A percentile compares a stretch with the other conserved stretches of the same genome.
phyloP scores from a whole-genome alignment of 2,888 invertebrate species.

The Agrotis ipsilon region DNA sequence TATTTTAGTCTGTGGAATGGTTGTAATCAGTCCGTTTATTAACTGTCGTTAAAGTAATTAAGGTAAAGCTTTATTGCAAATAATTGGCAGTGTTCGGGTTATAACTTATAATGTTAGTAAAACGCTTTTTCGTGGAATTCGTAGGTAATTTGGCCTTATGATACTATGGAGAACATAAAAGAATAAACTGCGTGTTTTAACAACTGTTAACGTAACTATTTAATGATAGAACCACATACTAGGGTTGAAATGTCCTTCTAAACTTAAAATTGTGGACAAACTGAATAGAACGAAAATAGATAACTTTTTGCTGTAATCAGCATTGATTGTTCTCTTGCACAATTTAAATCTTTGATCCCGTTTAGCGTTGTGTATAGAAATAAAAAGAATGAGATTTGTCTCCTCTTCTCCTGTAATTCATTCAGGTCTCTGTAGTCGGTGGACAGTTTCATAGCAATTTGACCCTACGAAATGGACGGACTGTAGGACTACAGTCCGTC shows the following conservation, averaged over 20 bases:
- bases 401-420: background rate
- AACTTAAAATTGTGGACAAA: too few relatives aligned
- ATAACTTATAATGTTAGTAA: background rate
- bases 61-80: slow-evolving; percentile 8
- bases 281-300: too few relatives aligned
- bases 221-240: too few relatives aligned
- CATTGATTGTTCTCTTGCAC: too few relatives aligned
- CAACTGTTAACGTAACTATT: slow-evolving; percentile 1
- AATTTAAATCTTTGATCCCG: too few relatives aligned
- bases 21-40: background rate
- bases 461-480: too few relatives aligned
- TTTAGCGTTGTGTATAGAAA: too few relatives aligned
- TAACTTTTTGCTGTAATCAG: too few relatives aligned
- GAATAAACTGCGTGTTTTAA: background rate
- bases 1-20: background rate
- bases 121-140: background rate
- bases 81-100: slow-evolving; percentile 1
- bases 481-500: too few relatives aligned
- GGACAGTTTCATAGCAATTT: too few relatives aligned
- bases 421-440: background rate
- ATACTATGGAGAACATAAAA: background rate
- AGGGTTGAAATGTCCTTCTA: too few relatives aligned
- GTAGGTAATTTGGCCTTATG: background rate
- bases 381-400: too few relatives aligned
- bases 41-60: background rate